Conservation (phyloP, 2,113 vertebrate genomes). For the Azemiops feae region DNA sequence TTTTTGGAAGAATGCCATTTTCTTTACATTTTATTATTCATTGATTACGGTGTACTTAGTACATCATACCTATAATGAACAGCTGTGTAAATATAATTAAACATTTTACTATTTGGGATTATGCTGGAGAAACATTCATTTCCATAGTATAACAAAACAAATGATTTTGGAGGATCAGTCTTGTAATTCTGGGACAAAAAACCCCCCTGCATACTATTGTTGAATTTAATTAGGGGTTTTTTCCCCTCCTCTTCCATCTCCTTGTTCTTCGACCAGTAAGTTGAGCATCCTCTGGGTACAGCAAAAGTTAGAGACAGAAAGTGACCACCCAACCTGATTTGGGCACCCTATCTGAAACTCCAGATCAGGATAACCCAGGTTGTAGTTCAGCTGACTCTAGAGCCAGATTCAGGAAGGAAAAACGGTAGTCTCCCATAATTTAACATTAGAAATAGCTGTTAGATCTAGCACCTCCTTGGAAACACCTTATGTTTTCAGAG, state of each 20-base stretch:
- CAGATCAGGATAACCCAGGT: background rate
- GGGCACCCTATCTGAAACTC: background rate
- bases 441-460: too few species aligned
- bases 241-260: background rate
- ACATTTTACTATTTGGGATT: background rate
- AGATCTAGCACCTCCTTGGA: background rate
- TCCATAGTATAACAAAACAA: background rate
- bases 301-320: background rate
- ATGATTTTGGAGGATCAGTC: background rate
- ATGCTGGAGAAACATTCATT: background rate
- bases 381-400: background rate
- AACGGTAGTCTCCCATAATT: background rate
- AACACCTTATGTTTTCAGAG: background rate
- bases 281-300: background rate
- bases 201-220: background rate
- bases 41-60: background rate
- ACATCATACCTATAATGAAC: background rate
- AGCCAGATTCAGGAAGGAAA: background rate
- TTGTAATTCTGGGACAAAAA: background rate
- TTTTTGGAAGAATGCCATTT: slow-evolving; percentile 9
- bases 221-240: background rate
- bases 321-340: background rate
- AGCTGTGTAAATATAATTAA: slow-evolving; percentile 16
- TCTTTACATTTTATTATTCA: background rate
- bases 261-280: background rate